phyloP scores from a whole-genome alignment of 1,140 invertebrate species.

The Danaus plexippus region DNA sequence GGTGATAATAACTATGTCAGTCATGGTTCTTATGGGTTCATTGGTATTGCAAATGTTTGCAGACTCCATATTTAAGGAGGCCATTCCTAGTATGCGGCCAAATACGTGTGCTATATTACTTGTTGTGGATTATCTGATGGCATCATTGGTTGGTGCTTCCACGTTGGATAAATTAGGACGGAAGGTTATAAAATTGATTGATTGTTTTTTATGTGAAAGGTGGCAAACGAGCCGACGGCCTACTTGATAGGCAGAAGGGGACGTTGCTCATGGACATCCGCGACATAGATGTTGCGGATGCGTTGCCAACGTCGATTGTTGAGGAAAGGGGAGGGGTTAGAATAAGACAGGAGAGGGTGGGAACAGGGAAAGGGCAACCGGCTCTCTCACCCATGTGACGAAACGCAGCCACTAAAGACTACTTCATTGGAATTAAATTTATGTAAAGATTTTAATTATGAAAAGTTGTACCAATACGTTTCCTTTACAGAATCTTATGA shows the following conservation, averaged over 20 bases:
- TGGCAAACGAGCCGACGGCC: too few relatives aligned
- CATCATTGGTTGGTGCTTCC: conserved; percentile 32
- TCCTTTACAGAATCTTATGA: conserved; percentile 38
- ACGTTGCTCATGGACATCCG: too few relatives aligned
- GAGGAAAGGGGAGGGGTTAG: too few relatives aligned
- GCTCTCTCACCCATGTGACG: too few relatives aligned
- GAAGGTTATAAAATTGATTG: conserved; percentile 31
- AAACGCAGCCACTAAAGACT: too few relatives aligned
- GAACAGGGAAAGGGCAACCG: too few relatives aligned
- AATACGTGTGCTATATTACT: conserved; percentile 45
- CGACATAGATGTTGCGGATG: too few relatives aligned
- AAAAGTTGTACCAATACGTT: neutral
- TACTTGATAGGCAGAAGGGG: too few relatives aligned
- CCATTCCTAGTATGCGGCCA: conserved; percentile 40
- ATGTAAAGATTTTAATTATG: too few relatives aligned
- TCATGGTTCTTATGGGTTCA: conserved; percentile 47
- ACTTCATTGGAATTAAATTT: neutral
- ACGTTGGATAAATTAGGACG: conserved; percentile 50
- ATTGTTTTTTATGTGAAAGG: too few relatives aligned
- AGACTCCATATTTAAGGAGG: conserved; percentile 47
- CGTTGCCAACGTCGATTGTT: too few relatives aligned
- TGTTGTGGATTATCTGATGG: conserved; percentile 38
- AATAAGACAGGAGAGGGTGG: too few relatives aligned
- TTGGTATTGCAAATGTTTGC: conserved; percentile 58
- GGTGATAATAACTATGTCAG: conserved; percentile 36